phyloP scores from a whole-genome alignment of 2,797 vertebrate genomes.

The Geotrypetes seraphini region DNA sequence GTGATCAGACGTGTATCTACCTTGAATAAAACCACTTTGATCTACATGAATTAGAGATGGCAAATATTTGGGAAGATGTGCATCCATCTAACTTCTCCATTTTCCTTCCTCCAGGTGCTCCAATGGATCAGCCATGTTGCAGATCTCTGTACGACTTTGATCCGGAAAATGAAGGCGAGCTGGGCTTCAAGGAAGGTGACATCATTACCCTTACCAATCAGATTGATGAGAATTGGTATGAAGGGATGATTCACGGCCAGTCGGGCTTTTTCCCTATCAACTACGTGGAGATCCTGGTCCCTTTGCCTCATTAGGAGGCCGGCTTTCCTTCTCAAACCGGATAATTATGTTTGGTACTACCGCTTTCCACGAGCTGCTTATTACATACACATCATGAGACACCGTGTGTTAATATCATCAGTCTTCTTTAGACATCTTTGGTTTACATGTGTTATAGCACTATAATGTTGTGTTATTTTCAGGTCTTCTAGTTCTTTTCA shows the following conservation, averaged over 20 bases:
- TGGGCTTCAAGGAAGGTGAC: slow-evolving; percentile 96
- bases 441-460: slow-evolving; percentile 37
- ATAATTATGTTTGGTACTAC: slow-evolving; percentile 50
- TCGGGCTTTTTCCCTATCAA: slow-evolving; percentile 98
- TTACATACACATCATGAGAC: slow-evolving; percentile 49
- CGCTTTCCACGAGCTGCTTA: slow-evolving; percentile 63
- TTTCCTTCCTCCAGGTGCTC: slow-evolving; percentile 48
- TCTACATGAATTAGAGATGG: too few species aligned
- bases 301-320: slow-evolving; percentile 78
- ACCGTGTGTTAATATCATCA: slow-evolving; percentile 49
- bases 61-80: too few species aligned
- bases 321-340: slow-evolving; percentile 30
- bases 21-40: too few species aligned
- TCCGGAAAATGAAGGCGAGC: slow-evolving; percentile 92
- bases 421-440: slow-evolving; percentile 41
- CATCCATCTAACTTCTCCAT: not conserved
- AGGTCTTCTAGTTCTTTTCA: slow-evolving; percentile 35
- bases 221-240: slow-evolving; percentile 97
- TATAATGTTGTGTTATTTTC: slow-evolving; percentile 30
- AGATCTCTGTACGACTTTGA: slow-evolving; percentile 93
- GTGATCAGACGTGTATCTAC: too few species aligned
- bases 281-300: slow-evolving; percentile 92
- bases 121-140: slow-evolving; percentile 93
- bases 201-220: slow-evolving; percentile 95
- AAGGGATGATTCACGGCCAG: slow-evolving; percentile 90